A percentile compares a stretch with the other conserved stretches of the same genome.
Evolutionary conservation across 2,797 vertebrate species (phyloP).

Genomic region (Myripristis murdjan): DNA sequence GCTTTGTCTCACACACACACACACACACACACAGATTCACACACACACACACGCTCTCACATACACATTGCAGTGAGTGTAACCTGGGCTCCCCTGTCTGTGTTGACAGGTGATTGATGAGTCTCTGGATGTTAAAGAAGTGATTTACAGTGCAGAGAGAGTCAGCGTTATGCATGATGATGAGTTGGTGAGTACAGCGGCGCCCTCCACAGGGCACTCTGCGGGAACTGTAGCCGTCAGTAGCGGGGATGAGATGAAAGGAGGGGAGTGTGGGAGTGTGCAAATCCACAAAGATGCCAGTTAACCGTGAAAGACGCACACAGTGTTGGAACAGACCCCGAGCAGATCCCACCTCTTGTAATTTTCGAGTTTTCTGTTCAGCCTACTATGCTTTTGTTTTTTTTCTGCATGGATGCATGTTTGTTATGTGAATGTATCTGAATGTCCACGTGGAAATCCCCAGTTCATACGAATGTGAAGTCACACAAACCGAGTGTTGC

Average conservation of each 20-base stretch:
- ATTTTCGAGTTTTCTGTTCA: slow-evolving; percentile 43
- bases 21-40: slow-evolving; percentile 9
- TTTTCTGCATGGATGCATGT: slow-evolving; percentile 82
- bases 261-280: slow-evolving; percentile 64
- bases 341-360: slow-evolving; percentile 24
- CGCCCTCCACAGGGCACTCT: slow-evolving; percentile 68
- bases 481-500: slow-evolving; percentile 69
- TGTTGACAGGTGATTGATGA: slow-evolving; percentile 97
- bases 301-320: neutral
- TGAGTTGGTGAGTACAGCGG: slow-evolving; percentile 92
- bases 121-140: slow-evolving; percentile 97
- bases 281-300: slow-evolving; percentile 34
- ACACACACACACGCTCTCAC: slow-evolving; percentile 36
- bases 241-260: slow-evolving; percentile 44
- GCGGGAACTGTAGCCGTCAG: slow-evolving; percentile 61
- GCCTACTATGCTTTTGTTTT: slow-evolving; percentile 57
- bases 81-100: slow-evolving; percentile 87
- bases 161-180: slow-evolving; percentile 93
- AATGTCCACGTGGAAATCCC: slow-evolving; percentile 66
- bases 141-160: slow-evolving; percentile 93
- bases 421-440: slow-evolving; percentile 77
- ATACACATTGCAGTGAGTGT: slow-evolving; percentile 74
- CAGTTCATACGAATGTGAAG: slow-evolving; percentile 54
- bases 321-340: slow-evolving; percentile 31
- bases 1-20: slow-evolving; percentile 4